Conservation (phyloP, 2,113 vertebrate species). For the Crypturellus undulatus region DNA sequence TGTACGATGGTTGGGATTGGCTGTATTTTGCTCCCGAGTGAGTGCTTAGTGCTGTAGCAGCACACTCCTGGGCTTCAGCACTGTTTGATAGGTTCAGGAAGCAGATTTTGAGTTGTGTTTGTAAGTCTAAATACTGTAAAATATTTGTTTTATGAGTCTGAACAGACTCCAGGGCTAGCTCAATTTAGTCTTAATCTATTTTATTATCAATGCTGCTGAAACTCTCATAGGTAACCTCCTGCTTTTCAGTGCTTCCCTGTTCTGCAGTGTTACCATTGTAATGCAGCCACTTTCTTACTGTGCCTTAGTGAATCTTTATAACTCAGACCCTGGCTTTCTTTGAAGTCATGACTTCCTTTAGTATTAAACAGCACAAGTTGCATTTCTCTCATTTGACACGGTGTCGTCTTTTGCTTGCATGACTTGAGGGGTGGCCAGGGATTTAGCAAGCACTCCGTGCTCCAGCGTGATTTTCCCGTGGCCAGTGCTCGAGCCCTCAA, state of each 20-base stretch:
- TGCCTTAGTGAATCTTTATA: neutral
- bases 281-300: neutral
- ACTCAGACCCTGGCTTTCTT: neutral
- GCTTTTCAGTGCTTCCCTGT: neutral
- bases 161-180: neutral
- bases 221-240: neutral
- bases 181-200: neutral
- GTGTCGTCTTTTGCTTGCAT: neutral
- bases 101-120: neutral
- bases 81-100: neutral
- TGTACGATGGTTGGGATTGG: neutral
- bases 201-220: neutral
- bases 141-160: neutral
- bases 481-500: neutral
- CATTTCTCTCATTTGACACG: neutral
- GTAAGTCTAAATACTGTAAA: neutral
- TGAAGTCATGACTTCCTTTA: neutral
- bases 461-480: neutral
- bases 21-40: rapidly evolving
- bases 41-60: neutral
- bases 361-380: neutral
- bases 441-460: neutral
- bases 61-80: neutral
- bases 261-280: neutral
- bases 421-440: rapidly evolving